These are phyloP conservation scores for Clitarchus hookeri DNA, from an alignment of 2,888 invertebrate species.

Conservation along the genomic window DNA sequence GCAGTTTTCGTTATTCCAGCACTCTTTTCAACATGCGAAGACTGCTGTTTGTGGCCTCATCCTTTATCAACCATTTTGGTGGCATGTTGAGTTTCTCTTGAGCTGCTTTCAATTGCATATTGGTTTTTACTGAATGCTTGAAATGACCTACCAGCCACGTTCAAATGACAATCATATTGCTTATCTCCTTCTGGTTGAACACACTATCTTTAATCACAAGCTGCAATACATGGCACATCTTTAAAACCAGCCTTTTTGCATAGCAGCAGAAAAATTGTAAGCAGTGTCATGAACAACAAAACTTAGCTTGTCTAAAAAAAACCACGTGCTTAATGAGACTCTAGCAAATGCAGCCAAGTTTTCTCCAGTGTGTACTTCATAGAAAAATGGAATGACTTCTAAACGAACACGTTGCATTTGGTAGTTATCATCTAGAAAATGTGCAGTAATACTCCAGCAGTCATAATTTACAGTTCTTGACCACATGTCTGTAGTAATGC, in stretches of 20 bases:
- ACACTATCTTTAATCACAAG: neutral
- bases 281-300: too few relatives aligned
- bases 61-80: neutral
- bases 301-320: too few relatives aligned
- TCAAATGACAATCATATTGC: neutral
- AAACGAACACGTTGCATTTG: too few relatives aligned
- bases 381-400: too few relatives aligned
- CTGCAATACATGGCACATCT: slow-evolving; percentile 1
- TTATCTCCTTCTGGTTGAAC: neutral
- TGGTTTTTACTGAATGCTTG: neutral
- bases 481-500: too few relatives aligned
- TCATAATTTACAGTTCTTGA: too few relatives aligned
- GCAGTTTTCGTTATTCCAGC: neutral
- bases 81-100: neutral
- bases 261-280: too few relatives aligned
- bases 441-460: too few relatives aligned
- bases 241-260: neutral
- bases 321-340: too few relatives aligned
- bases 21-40: neutral
- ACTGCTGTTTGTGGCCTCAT: neutral
- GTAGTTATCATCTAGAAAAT: too few relatives aligned
- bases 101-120: neutral
- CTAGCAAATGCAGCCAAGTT: too few relatives aligned
- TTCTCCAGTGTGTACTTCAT: too few relatives aligned
- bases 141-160: neutral